Base-by-base conservation (phyloP, 2,113 vertebrate species). In the Poicephalus meyeri region DNA sequence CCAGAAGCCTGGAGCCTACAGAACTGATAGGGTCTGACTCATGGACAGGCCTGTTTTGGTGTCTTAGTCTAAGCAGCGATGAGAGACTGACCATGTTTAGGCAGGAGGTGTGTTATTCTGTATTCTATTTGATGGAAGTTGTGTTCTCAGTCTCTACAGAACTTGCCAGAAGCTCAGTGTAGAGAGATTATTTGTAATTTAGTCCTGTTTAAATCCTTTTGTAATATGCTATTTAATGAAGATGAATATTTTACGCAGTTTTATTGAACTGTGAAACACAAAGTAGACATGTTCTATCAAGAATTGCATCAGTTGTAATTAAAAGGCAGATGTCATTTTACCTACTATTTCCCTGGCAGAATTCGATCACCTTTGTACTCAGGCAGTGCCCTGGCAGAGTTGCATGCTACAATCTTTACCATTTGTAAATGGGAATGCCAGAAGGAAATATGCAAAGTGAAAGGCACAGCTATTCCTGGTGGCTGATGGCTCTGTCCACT, bases 391-490 rank as follows among this genome's bases (percentile, higher is more conserved):
- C 49, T 42, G 63, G 29, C 72, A 90, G 29, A 89, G 49, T 53
- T 61, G 29, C 25, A 7, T 60, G 70, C 66, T 60, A 47, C 71
- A 16, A 13, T 60, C 33, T 68, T 77, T 61, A 82, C 3, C 80
- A 79, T 91, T 88, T 86, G 33, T 76, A 66, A 89, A 58, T 1
- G 60, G 53, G 47, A 90, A 89, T 39, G 71, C 74, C 70, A 15
- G 87, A 44, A 65, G 80, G 56, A 88, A 86, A 92, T 66, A 65
- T 16, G 42, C 49, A 77, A 80, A 91, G 74, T 37, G 29, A 84
- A 94, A 92, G 70, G 52, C 13, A 0, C 24, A 74, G 80, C 58
- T 95, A 61, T 91, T 95, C 91, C 91, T 96, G 86, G 50, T 95
- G 95, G 55, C 80, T 91, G 74, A 64, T 63, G 84, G 78, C 58